phyloP scores from a whole-genome alignment of 1,140 invertebrate genomes.

The Trialeurodes vaporariorum region DNA sequence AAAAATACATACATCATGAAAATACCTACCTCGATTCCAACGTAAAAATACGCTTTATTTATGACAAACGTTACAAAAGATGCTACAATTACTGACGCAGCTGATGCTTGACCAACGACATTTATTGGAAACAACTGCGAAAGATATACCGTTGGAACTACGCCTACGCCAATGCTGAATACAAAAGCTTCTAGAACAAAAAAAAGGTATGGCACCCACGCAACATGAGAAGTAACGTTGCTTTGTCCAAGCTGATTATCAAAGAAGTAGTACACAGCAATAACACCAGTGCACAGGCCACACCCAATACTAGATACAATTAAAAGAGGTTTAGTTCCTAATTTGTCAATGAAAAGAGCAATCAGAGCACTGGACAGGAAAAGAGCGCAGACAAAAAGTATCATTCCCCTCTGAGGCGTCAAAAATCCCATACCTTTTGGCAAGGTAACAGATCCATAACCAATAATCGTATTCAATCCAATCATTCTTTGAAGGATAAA shows the following conservation, averaged over 20 bases:
- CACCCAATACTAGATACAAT: neutral
- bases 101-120: neutral
- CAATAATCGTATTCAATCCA: neutral
- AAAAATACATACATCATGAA: neutral
- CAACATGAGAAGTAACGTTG: neutral
- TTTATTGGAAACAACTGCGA: neutral
- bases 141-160: neutral
- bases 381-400: neutral
- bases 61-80: neutral
- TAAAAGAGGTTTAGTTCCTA: neutral
- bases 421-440: neutral
- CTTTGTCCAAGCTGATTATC: neutral
- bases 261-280: neutral
- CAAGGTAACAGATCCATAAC: neutral
- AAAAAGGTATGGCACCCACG: neutral
- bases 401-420: neutral
- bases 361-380: neutral
- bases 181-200: neutral
- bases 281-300: neutral
- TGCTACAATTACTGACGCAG: neutral
- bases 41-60: neutral
- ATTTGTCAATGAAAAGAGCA: neutral
- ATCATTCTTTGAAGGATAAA: neutral
- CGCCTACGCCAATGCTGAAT: neutral
- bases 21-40: neutral